phyloP scores from a whole-genome alignment of 2,797 vertebrate genomes.

The Crocodylus rhombifer region DNA sequence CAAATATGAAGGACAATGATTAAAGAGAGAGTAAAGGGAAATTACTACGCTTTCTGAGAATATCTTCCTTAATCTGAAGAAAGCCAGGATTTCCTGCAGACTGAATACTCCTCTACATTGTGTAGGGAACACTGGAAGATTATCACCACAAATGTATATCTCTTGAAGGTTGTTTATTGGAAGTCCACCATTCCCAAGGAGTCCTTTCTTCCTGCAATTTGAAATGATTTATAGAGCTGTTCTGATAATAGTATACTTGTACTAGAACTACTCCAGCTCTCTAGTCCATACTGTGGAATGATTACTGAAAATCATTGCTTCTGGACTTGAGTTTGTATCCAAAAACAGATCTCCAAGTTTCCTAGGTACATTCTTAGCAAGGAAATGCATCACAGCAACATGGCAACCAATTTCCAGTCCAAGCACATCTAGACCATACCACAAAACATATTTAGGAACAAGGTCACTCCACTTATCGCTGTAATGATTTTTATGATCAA shows the following conservation, averaged over 20 bases:
- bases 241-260: conserved; percentile 55
- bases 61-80: conserved; percentile 36
- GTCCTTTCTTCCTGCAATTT: conserved; percentile 50
- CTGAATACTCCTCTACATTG: neutral
- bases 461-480: neutral
- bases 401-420: neutral
- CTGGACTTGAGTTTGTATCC: neutral
- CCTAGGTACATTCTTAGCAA: neutral
- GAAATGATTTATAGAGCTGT: conserved; percentile 61
- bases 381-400: neutral
- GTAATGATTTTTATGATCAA: neutral
- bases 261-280: conserved; percentile 39
- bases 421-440: neutral
- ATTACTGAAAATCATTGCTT: neutral
- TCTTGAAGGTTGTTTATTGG: conserved; percentile 48
- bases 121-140: neutral
- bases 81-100: conserved; percentile 19
- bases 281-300: neutral
- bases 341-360: neutral
- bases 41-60: neutral
- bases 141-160: conserved; percentile 37
- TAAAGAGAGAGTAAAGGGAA: conserved; percentile 8
- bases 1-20: neutral
- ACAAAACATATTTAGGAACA: neutral
- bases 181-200: conserved; percentile 65